Evolutionary conservation across 2,888 invertebrate species (phyloP).

Genomic region (Aricia artaxerxes): DNA sequence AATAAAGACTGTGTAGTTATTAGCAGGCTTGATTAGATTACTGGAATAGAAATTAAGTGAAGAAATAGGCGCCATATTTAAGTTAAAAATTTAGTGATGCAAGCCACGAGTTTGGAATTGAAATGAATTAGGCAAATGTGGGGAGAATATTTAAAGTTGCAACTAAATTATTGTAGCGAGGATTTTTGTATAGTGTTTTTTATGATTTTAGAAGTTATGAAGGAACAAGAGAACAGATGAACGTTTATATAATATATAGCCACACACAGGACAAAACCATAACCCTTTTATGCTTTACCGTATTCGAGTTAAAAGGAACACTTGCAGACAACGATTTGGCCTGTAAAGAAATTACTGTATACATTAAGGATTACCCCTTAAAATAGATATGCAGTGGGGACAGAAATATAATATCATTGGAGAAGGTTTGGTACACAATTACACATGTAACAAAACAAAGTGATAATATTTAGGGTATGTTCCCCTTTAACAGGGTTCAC

Average conservation of each 20-base stretch:
- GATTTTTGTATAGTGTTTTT: background rate
- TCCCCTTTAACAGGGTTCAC: background rate
- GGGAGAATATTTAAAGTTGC: background rate
- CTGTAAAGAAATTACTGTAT: too few species aligned
- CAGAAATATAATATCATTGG: too few species aligned
- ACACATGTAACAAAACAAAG: too few species aligned
- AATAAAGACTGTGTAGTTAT: conserved; percentile 3
- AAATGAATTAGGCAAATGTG: conserved; percentile 5
- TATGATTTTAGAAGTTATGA: background rate
- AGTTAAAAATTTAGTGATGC: background rate
- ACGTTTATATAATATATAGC: background rate
- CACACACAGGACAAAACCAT: too few species aligned
- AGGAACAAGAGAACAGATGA: background rate
- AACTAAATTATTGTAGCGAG: background rate
- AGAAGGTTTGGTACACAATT: too few species aligned
- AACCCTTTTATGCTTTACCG: too few species aligned
- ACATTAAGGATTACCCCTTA: too few species aligned
- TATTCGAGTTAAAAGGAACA: too few species aligned
- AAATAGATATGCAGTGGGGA: too few species aligned
- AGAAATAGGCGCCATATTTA: conserved; percentile 1
- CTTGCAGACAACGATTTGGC: too few species aligned
- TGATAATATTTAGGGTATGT: too few species aligned
- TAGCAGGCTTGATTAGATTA: background rate
- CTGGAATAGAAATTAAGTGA: background rate
- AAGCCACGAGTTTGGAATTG: background rate